Conservation (phyloP, 2,888 invertebrate species). For the Nephrocerus scutellatus region DNA sequence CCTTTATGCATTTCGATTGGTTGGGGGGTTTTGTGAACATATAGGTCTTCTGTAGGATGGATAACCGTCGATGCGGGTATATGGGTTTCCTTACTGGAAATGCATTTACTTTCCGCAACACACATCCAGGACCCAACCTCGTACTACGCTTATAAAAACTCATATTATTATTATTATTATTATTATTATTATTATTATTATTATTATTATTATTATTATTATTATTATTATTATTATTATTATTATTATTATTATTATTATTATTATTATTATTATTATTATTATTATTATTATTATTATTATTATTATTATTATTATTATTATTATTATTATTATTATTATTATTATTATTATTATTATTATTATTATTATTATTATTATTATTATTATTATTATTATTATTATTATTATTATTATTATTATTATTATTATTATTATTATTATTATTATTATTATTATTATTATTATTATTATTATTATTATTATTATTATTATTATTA, state of each 20-base stretch:
- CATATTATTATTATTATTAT: conserved; percentile 2
- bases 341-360: conserved; percentile 2
- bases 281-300: conserved; percentile 4
- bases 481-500: conserved; percentile 4
- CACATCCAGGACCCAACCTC: no score
- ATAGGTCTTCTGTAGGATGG: no score
- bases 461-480: conserved; percentile 3
- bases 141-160: neutral
- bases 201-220: conserved; percentile 4
- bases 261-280: conserved; percentile 3
- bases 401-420: no score
- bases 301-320: conserved; percentile 4
- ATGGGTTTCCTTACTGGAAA: no score
- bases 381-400: conserved; percentile 3
- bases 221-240: conserved; percentile 3
- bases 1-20: no score
- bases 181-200: conserved; percentile 4
- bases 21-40: no score
- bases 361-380: conserved; percentile 3
- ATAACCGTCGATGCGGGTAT: no score
- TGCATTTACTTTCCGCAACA: no score
- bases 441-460: conserved; percentile 3
- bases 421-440: conserved; percentile 4
- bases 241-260: conserved; percentile 4
- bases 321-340: conserved; percentile 3